A percentile compares a stretch with the other conserved stretches of the same genome.
Conservation (phyloP, 1,140 invertebrate genomes). For the Papilio xuthus region DNA sequence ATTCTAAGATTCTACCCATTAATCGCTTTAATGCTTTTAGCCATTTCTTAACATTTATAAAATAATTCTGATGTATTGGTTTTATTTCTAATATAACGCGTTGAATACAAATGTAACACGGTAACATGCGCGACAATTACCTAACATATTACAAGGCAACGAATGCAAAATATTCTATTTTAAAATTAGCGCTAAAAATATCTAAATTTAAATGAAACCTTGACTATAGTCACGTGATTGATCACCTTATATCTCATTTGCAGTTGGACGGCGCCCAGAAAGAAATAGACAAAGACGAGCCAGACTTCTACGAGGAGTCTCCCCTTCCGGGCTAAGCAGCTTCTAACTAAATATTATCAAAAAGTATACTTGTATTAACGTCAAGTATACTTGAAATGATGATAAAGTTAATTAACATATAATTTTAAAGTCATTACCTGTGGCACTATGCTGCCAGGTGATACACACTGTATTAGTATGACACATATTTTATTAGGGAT, state of each 20-base stretch:
- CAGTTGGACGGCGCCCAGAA: slow-evolving; percentile 92
- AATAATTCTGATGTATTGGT: not conserved
- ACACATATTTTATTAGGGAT: not conserved
- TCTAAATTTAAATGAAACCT: slow-evolving; percentile 41
- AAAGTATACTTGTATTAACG: not conserved
- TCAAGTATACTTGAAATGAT: not conserved
- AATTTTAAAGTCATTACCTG: not conserved
- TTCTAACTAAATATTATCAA: not conserved
- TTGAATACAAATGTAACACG: not conserved
- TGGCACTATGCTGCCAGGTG: not conserved
- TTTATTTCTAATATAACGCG: too few species aligned
- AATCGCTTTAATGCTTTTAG: not conserved
- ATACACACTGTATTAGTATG: not conserved
- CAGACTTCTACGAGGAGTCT: slow-evolving; percentile 95
- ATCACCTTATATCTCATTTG: slow-evolving; percentile 57
- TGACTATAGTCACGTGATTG: slow-evolving; percentile 39
- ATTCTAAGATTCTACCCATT: not conserved
- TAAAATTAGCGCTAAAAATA: not conserved
- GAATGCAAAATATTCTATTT: slow-evolving; percentile 3
- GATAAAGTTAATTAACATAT: not conserved
- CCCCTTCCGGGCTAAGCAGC: slow-evolving; percentile 86
- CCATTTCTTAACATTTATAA: not conserved
- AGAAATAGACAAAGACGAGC: slow-evolving; percentile 90
- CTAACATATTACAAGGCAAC: slow-evolving; percentile 11
- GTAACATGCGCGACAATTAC: not conserved